Conservation (phyloP, 2,113 vertebrate species). For the Scopus umbretta region DNA sequence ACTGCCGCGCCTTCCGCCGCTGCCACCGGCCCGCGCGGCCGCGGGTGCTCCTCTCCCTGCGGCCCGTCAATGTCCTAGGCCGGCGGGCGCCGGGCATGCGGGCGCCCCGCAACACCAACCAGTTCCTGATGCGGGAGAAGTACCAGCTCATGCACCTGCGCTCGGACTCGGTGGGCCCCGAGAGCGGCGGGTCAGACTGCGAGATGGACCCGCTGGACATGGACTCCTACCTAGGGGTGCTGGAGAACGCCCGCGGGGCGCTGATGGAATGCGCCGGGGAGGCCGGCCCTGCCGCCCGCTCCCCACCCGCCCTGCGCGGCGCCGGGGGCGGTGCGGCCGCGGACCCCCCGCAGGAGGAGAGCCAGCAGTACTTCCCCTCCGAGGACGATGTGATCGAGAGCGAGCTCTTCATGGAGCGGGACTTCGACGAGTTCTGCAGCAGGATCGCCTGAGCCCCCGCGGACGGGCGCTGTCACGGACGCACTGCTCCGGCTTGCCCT, state of each 20-base stretch:
- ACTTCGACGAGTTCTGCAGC: slow-evolving; percentile 85
- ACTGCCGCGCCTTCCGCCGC: background rate
- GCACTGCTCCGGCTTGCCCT: background rate
- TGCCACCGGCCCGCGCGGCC: slow-evolving; percentile 19
- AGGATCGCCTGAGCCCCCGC: slow-evolving; percentile 55
- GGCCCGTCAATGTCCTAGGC: slow-evolving; percentile 81
- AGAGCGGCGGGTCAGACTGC: slow-evolving; percentile 82
- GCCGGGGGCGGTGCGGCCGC: background rate
- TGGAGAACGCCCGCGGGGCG: slow-evolving; percentile 84
- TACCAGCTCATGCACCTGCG: slow-evolving; percentile 85
- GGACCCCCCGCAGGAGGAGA: slow-evolving; percentile 72
- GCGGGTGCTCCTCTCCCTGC: slow-evolving; percentile 63
- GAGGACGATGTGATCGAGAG: slow-evolving; percentile 83
- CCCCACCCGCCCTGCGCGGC: background rate
- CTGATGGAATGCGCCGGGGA: slow-evolving; percentile 72
- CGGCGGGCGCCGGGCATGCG: slow-evolving; percentile 80
- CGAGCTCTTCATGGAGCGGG: slow-evolving; percentile 85
- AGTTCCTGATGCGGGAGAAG: slow-evolving; percentile 88
- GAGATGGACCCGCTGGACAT: slow-evolving; percentile 83
- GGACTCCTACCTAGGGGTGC: slow-evolving; percentile 83
- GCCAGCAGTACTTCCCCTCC: slow-evolving; percentile 85
- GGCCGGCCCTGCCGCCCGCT: background rate
- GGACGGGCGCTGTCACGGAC: background rate
- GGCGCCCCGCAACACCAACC: slow-evolving; percentile 87
- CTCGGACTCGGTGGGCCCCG: slow-evolving; percentile 84